These are phyloP conservation scores for Myiagra hebetior DNA, from an alignment of 2,113 vertebrate species.

Conservation along the genomic window DNA sequence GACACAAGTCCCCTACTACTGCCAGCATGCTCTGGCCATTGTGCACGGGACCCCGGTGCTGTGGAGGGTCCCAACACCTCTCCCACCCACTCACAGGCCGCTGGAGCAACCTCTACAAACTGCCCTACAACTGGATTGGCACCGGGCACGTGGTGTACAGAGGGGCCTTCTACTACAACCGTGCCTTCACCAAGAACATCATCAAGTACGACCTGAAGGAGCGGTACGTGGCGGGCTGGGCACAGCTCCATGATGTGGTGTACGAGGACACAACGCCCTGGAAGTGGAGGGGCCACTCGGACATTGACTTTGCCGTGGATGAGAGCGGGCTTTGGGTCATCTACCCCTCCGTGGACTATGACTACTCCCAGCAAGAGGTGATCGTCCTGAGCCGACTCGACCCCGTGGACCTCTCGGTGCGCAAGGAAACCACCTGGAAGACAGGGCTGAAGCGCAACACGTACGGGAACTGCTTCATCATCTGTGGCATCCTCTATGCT, in stretches of 20 bases:
- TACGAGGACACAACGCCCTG: slow-evolving; percentile 93
- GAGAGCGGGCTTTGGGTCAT: slow-evolving; percentile 98
- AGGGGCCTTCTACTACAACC: slow-evolving; percentile 95
- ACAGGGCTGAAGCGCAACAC: slow-evolving; percentile 86
- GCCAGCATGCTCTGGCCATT: rapidly evolving
- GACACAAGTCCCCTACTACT: not conserved
- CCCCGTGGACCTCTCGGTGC: slow-evolving; percentile 85
- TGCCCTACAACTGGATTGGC: slow-evolving; percentile 98
- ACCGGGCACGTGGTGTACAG: slow-evolving; percentile 94
- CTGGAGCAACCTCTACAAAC: slow-evolving; percentile 97
- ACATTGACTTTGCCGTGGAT: slow-evolving; percentile 96
- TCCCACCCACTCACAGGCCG: slow-evolving; percentile 69
- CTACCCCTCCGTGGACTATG: slow-evolving; percentile 85
- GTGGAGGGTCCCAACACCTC: not conserved
- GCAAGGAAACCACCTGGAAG: slow-evolving; percentile 91
- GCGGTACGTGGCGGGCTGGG: slow-evolving; percentile 92
- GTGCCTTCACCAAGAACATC: slow-evolving; percentile 97
- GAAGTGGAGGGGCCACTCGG: slow-evolving; percentile 97
- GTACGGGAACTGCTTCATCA: slow-evolving; percentile 95
- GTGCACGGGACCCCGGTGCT: rapidly evolving
- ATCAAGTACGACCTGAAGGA: slow-evolving; percentile 94
- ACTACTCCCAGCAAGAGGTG: slow-evolving; percentile 88
- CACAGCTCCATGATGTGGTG: slow-evolving; percentile 86
- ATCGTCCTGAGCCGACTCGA: slow-evolving; percentile 91
- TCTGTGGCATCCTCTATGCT: slow-evolving; percentile 93